phyloP scores from a whole-genome alignment of 2,113 vertebrate species.

The Camelus bactrianus region DNA sequence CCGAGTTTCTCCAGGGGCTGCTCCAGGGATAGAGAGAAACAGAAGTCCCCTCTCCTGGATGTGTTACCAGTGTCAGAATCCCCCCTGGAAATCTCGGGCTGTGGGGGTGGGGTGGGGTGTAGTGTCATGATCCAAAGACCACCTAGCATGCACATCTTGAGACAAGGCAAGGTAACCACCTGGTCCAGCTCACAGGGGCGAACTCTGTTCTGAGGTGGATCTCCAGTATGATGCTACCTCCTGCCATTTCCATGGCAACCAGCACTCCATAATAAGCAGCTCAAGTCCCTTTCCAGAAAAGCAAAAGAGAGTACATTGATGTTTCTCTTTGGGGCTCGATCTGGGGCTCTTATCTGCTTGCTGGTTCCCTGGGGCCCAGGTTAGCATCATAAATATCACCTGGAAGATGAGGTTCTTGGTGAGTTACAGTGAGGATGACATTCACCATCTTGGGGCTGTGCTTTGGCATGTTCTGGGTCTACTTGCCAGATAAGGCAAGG shows the following conservation, averaged over 20 bases:
- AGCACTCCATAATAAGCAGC: background rate
- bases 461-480: too few species aligned
- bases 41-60: background rate
- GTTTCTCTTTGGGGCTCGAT: background rate
- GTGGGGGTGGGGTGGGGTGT: background rate
- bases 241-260: background rate
- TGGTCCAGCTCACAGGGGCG: background rate
- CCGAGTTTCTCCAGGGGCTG: background rate
- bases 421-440: background rate
- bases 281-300: background rate
- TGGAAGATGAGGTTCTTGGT: background rate
- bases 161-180: background rate
- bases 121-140: accelerated
- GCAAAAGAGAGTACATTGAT: background rate
- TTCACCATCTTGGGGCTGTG: background rate
- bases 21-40: background rate
- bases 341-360: background rate
- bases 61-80: background rate
- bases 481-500: background rate
- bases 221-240: background rate
- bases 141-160: background rate
- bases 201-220: background rate
- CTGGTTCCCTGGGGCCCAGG: background rate
- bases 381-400: background rate
- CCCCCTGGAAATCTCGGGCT: background rate